Evolutionary conservation across 2,888 invertebrate genomes (phyloP).

Genomic region (Eristalis arbustorum): DNA sequence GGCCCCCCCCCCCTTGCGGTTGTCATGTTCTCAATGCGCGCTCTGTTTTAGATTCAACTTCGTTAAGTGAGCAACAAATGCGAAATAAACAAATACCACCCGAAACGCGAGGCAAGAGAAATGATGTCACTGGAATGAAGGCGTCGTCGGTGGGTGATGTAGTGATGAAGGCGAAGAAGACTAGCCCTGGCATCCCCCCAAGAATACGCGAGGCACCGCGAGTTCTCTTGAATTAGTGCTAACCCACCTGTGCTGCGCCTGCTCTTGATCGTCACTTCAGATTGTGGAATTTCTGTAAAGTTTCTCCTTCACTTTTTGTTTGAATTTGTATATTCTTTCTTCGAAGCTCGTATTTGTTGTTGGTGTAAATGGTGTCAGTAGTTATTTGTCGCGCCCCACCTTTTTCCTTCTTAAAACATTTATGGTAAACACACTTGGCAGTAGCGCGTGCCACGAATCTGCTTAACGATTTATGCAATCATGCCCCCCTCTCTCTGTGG

Average conservation of each 20-base stretch:
- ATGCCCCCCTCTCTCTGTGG: constrained; percentile 9
- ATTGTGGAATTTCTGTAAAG: constrained; percentile 30
- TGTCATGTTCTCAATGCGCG: not conserved
- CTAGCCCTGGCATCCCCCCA: not conserved
- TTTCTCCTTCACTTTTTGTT: constrained; percentile 54
- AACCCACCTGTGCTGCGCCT: constrained; percentile 60
- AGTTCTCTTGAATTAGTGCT: not conserved
- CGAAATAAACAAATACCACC: constrained; percentile 30
- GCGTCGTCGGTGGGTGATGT: constrained; percentile 11
- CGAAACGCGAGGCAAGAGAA: constrained; percentile 27
- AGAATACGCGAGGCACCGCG: not conserved
- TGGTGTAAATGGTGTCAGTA: not conserved
- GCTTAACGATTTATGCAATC: constrained; percentile 48
- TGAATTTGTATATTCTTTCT: constrained; percentile 22
- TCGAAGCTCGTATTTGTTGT: not conserved
- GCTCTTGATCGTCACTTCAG: constrained; percentile 18
- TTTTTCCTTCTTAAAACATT: constrained; percentile 12
- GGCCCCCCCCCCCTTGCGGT: not conserved
- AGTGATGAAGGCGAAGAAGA: not conserved
- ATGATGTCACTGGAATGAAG: constrained; percentile 69
- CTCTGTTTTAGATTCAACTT: constrained; percentile 13
- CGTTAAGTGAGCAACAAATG: constrained; percentile 48
- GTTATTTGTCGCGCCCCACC: constrained; percentile 5
- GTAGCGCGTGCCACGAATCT: constrained; percentile 60
- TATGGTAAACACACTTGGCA: constrained; percentile 18